These are phyloP conservation scores for Phyllotreta striolata DNA, from an alignment of 2,888 invertebrate genomes.

Conservation along the genomic window DNA sequence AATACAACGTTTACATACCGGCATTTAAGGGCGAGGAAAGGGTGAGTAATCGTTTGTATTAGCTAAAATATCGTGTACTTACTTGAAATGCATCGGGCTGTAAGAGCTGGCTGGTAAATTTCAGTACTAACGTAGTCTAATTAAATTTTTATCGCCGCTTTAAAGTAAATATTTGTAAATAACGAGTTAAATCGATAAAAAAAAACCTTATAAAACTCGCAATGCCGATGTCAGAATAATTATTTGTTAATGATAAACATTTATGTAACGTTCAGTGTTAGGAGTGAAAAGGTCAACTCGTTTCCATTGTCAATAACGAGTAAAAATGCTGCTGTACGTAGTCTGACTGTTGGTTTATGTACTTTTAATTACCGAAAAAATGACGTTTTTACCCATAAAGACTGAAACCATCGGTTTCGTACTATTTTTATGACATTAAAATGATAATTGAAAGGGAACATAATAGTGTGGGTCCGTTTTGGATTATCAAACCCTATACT, in stretches of 20 bases:
- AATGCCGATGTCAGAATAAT: constrained; percentile 31
- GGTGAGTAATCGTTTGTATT: constrained; percentile 37
- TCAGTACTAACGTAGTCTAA: too few species aligned
- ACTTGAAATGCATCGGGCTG: background rate
- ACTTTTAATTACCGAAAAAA: background rate
- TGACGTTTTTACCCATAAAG: background rate
- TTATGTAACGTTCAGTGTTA: constrained; percentile 40
- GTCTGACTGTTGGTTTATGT: constrained; percentile 3
- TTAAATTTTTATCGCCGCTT: too few species aligned
- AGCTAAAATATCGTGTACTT: constrained; percentile 4
- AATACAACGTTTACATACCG: constrained; percentile 48
- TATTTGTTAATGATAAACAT: constrained; percentile 44
- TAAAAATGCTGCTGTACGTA: background rate
- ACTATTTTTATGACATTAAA: constrained; percentile 17
- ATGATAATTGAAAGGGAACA: constrained; percentile 41
- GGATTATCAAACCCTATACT: constrained; percentile 41
- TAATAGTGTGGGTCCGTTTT: constrained; percentile 34
- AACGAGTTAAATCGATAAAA: constrained; percentile 2
- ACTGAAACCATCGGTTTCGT: background rate
- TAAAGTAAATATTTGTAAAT: background rate
- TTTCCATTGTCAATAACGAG: constrained; percentile 20
- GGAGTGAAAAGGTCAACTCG: constrained; percentile 41
- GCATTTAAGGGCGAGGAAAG: constrained; percentile 45
- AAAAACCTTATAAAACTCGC: background rate
- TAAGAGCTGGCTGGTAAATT: too few species aligned